Evolutionary conservation across 2,888 invertebrate genomes (phyloP), one percentile per base, ranked within the genome.

Genomic region (Drosophila falleni): DNA sequence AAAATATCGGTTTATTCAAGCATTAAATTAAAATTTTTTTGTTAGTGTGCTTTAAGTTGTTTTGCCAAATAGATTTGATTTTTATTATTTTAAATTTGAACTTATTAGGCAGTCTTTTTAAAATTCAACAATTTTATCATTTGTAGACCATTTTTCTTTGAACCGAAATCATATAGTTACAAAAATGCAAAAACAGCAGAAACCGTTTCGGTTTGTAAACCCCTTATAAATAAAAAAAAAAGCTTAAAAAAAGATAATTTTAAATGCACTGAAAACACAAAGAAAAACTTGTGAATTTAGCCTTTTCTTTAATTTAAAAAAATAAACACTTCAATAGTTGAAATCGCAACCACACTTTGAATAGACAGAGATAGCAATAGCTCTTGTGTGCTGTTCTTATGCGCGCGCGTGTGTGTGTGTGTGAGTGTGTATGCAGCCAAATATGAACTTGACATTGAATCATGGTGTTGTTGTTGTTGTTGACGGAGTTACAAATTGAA

Each of bases 361-460:
- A 41, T 6, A 44, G 53, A 69, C 23, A 41, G 70, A 65, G 74
- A 61, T 9, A 9, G 56, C 47, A 60, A 51, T n/a, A 68, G 13
- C 3, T 37, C 19, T 50, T 53, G 5, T 29, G n/a, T 31, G 62
- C 47, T 49, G 39, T 35, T 39, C 41, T 62, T 55, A 42, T 33
- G 55, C 33, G 23, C 19, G 37, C 41, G 31, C 3, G 29, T 29
- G 15, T 51, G 51, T 46, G 41, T 50, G 47, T 15, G 53, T 33
- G 44, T 61, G 19, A 15, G 19, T 29, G 41, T 39, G 56, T 29
- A 33, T 61, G 46, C 49, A 60, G 51, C 65, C 84, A 73, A 80
- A 85, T 79, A 55, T 62, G 64, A 53, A 60, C 55, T 69, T 87
- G 81, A 74, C 81, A 84, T 81, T 81, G 81, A 62, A 23, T 31